Base-by-base conservation (phyloP, 2,113 vertebrate genomes). In the Larimichthys polyactis region DNA sequence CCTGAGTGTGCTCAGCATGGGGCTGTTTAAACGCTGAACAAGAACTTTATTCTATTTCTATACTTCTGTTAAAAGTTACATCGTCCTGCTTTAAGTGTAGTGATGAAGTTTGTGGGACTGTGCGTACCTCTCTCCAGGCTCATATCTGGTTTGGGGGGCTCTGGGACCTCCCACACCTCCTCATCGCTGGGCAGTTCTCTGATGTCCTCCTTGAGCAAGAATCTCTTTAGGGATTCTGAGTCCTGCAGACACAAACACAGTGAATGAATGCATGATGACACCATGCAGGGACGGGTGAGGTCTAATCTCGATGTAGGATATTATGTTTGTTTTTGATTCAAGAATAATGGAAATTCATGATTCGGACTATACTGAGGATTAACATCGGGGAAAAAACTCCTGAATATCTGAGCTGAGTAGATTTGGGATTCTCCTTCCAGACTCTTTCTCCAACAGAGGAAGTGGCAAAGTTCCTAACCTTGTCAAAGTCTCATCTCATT, bases 121-220 rank as follows among this genome's bases (percentile, higher is more conserved):
- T 40, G 32, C 44, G 2, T 86, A 93, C 91, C 77, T 87, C 69
- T 87, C 9, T 93, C 91, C 74, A 71, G 75, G 58, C 73, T 64
- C 0, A 76, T 4, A 17, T 88, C 92, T 15, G 83, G 88, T 65
- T 81, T 90, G 36, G 79, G 57, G 0, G 94, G 94, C 74, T 90
- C 86, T 0, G 95, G 94, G 36, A 96, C 94, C 81, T 95, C 93
- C 95, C 95, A 96, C 29, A 29, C 83, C 84, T 93, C 91, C 86
- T 95, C 93, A 0, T 83, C 83, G 20, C 22, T 49, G 2, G 95
- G 95, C 2, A 96, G 90, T 52, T 96, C 94, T 77, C 12, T 62
- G 84, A 94, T 71, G 55, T 90, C 90, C 78, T 95, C 93, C 63
- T 87, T 91, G 0, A 44, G 5, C 78, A 96, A 62, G 71, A 93